These are phyloP conservation scores for Poeciliopsis prolifica DNA, from an alignment of 2,113 vertebrate genomes.

Conservation along the genomic window DNA sequence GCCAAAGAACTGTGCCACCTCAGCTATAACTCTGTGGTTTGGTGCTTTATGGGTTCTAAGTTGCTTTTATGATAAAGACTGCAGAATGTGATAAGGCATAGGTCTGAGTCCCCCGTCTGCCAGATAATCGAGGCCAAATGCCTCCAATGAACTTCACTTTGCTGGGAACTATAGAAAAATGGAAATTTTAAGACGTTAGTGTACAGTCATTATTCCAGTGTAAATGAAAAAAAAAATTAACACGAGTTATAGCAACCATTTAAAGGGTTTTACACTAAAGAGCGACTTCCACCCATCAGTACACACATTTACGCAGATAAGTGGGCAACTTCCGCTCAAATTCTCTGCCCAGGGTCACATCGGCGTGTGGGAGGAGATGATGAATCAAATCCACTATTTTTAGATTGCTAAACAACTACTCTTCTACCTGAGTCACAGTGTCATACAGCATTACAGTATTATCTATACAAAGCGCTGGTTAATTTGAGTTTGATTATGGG, in stretches of 20 bases:
- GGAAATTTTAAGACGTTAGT: background rate
- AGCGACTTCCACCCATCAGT: background rate
- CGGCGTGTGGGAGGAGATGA: background rate
- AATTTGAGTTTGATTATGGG: background rate
- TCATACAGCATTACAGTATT: background rate
- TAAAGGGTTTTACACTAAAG: background rate
- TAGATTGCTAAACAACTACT: background rate
- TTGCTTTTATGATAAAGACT: conserved; percentile 47
- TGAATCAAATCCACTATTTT: background rate
- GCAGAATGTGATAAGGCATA: conserved; percentile 16
- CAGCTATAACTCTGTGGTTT: conserved; percentile 47
- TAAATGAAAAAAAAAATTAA: background rate
- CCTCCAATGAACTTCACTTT: background rate
- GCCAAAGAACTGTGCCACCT: conserved; percentile 15
- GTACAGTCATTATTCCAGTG: background rate
- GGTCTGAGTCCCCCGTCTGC: conserved; percentile 13
- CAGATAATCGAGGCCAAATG: conserved; percentile 12
- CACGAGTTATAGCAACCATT: background rate
- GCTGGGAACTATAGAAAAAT: background rate
- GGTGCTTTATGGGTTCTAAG: conserved; percentile 53
- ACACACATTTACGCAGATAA: background rate
- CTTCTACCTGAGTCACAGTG: background rate
- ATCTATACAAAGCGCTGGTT: background rate
- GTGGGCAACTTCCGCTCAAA: background rate
- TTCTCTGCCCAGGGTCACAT: background rate